phyloP scores from a whole-genome alignment of 1,140 invertebrate genomes.

The Temnothorax longispinosus region DNA sequence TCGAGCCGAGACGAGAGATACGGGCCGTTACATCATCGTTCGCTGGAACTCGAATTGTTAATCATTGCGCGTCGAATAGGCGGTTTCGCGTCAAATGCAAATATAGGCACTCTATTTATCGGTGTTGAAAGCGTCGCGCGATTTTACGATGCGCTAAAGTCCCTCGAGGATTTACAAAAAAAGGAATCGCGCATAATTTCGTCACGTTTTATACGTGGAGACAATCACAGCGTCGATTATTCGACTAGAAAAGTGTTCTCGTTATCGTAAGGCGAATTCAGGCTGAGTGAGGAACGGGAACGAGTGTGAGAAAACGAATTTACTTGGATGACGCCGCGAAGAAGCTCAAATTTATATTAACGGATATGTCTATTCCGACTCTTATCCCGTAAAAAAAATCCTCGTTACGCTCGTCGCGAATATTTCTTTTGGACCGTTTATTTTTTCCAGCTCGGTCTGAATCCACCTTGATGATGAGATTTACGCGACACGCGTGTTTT shows the following conservation, averaged over 20 bases:
- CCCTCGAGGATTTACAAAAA: conserved; percentile 35
- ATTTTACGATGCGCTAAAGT: conserved; percentile 25
- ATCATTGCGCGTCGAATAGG: conserved; percentile 18
- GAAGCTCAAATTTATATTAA: neutral
- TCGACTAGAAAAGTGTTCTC: conserved; percentile 28
- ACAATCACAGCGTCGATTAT: conserved; percentile 42
- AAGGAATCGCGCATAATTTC: neutral
- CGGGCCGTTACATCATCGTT: neutral
- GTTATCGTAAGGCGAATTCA: neutral
- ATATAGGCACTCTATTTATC: conserved; percentile 68
- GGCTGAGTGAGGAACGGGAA: neutral
- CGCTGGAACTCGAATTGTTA: conserved; percentile 4
- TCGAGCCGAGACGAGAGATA: neutral
- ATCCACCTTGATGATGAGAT: neutral
- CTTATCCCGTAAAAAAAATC: neutral
- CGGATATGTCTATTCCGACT: neutral
- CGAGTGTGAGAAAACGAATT: neutral
- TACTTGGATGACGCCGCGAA: neutral
- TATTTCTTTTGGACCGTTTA: neutral
- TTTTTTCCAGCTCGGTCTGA: neutral
- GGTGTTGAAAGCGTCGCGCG: conserved; percentile 38
- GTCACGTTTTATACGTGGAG: neutral
- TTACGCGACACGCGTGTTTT: neutral
- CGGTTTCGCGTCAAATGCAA: conserved; percentile 38
- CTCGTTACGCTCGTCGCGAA: neutral